These are phyloP conservation scores for Rissa tridactyla DNA, from an alignment of 2,113 vertebrate genomes.

Conservation along the genomic window DNA sequence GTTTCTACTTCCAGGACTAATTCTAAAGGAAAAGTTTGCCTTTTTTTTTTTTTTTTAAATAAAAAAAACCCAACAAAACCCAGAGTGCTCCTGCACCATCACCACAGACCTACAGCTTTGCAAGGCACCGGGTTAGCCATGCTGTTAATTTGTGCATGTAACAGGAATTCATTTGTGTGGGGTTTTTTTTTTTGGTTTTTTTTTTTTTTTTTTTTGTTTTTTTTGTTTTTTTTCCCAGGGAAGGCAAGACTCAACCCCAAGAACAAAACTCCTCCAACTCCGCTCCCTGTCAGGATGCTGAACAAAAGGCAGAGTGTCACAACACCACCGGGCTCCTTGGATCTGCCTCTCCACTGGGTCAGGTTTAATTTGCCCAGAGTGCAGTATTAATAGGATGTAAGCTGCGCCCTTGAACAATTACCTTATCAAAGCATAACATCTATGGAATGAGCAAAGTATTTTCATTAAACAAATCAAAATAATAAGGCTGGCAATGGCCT, in stretches of 20 bases:
- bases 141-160: not conserved
- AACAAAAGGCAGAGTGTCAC: constrained; percentile 57
- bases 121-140: not conserved
- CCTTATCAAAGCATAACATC: constrained; percentile 63
- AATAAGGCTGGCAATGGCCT: not conserved
- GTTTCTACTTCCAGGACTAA: not conserved
- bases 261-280: not conserved
- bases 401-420: constrained; percentile 17
- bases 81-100: not conserved
- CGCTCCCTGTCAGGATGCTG: not conserved
- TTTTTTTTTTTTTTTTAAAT: too few relatives aligned
- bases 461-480: constrained; percentile 43
- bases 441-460: constrained; percentile 39
- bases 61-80: too few relatives aligned
- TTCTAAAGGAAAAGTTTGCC: not conserved
- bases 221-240: not conserved
- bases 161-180: not conserved
- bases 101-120: not conserved
- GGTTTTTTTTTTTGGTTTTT: not conserved
- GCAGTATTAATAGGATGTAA: constrained; percentile 38
- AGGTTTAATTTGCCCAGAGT: constrained; percentile 38
- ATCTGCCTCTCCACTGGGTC: not conserved
- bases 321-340: not conserved
- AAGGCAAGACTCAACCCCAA: not conserved
- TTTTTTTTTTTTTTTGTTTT: too few relatives aligned